Evolutionary conservation across 2,797 vertebrate genomes (phyloP).

Genomic region (Manis javanica): DNA sequence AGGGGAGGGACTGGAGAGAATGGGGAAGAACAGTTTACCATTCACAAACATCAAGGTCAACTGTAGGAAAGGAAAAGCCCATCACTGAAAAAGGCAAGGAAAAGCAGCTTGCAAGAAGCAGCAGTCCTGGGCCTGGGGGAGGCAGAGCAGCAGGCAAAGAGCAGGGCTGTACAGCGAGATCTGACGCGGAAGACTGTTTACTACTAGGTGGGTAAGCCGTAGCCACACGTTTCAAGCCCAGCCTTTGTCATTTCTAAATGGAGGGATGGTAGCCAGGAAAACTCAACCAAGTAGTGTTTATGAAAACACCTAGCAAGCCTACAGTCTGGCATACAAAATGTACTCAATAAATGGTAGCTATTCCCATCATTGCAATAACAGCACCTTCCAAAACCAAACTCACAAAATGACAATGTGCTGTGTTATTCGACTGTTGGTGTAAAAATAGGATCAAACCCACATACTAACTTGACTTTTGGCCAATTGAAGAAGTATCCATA

Average conservation of each 20-base stretch:
- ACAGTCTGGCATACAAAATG: not conserved
- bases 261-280: not conserved
- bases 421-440: not conserved
- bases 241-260: not conserved
- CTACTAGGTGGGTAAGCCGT: accelerated
- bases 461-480: not conserved
- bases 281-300: not conserved
- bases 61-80: not conserved
- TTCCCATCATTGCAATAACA: not conserved
- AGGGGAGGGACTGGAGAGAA: not conserved
- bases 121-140: not conserved
- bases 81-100: not conserved
- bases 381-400: slow-evolving; percentile 11
- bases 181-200: not conserved
- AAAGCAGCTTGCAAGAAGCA: not conserved
- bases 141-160: not conserved
- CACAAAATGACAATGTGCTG: not conserved
- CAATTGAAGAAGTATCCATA: not conserved
- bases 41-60: slow-evolving; percentile 42
- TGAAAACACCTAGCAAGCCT: not conserved
- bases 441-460: not conserved
- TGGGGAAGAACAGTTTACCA: not conserved
- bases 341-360: not conserved
- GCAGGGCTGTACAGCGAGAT: not conserved
- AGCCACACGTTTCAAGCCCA: not conserved